phyloP scores from a whole-genome alignment of 2,888 invertebrate species.

The Caenorhabditis drosophilae region DNA sequence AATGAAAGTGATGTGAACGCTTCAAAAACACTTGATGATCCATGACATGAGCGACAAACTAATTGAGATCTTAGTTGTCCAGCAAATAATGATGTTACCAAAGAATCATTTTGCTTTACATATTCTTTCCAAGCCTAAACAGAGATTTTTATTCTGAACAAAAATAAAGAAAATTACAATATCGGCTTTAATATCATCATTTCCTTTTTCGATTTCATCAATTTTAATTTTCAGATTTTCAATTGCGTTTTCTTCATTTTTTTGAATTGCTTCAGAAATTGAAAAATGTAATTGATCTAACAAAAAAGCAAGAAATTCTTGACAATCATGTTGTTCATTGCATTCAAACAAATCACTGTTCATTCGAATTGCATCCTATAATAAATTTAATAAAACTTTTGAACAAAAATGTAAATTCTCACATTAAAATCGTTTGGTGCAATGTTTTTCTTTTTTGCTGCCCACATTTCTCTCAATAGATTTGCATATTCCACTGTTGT shows the following conservation, averaged over 20 bases:
- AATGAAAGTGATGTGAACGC: conserved; percentile 88
- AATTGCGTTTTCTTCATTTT: conserved; percentile 76
- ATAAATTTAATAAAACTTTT: neutral
- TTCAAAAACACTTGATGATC: conserved; percentile 82
- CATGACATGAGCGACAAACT: conserved; percentile 82
- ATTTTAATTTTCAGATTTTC: conserved; percentile 15
- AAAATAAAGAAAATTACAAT: conserved; percentile 7
- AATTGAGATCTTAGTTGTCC: conserved; percentile 88
- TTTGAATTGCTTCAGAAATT: conserved; percentile 80
- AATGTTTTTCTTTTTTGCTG: conserved; percentile 54
- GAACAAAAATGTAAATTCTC: neutral
- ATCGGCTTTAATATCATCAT: conserved; percentile 42
- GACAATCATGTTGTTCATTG: conserved; percentile 91
- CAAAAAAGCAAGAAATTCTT: conserved; percentile 88
- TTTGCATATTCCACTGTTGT: conserved; percentile 46
- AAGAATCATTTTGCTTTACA: conserved; percentile 32
- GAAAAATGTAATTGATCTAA: conserved; percentile 90
- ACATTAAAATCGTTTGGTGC: conserved; percentile 52
- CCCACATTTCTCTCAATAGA: conserved; percentile 50
- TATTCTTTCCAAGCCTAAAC: conserved; percentile 22
- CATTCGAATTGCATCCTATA: conserved; percentile 81
- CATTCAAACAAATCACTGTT: conserved; percentile 85
- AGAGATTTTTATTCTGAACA: neutral
- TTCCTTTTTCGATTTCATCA: conserved; percentile 71
- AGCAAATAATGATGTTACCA: conserved; percentile 55